These are phyloP conservation scores for Agrotis ipsilon DNA, from an alignment of 2,888 invertebrate species.

Conservation along the genomic window DNA sequence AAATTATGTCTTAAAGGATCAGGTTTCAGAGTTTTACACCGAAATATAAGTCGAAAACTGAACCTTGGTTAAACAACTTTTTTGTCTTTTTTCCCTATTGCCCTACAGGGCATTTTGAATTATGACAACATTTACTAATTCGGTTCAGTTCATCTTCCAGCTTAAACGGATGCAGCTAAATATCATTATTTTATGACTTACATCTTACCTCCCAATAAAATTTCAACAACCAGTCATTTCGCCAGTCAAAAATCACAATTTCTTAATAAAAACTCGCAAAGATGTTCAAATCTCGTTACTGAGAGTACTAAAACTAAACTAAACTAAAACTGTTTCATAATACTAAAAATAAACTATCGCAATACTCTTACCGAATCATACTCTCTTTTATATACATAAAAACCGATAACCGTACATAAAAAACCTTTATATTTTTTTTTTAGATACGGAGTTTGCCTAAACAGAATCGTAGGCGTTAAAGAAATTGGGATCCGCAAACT, in stretches of 20 bases:
- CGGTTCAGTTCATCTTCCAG: too few relatives aligned
- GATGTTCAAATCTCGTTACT: not conserved
- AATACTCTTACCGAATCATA: not conserved
- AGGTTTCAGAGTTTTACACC: too few relatives aligned
- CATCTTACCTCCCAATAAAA: too few relatives aligned
- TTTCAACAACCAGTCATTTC: not conserved
- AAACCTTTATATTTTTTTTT: not conserved
- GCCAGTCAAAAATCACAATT: not conserved
- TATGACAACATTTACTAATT: too few relatives aligned
- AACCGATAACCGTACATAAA: not conserved
- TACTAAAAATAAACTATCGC: not conserved
- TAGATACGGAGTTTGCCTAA: not conserved
- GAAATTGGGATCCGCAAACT: slow-evolving; percentile 11
- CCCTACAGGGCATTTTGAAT: too few relatives aligned
- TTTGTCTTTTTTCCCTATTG: too few relatives aligned
- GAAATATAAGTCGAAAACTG: too few relatives aligned
- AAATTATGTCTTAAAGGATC: too few relatives aligned
- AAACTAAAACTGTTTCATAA: not conserved
- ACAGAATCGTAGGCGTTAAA: slow-evolving; percentile 8
- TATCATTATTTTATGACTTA: too few relatives aligned
- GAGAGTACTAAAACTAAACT: not conserved
- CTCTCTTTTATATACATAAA: not conserved
- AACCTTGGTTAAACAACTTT: too few relatives aligned
- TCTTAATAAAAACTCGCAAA: not conserved
- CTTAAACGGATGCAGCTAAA: too few relatives aligned